Evolutionary conservation across 2,797 vertebrate species (phyloP).

Genomic region (Chaunax sp.): DNA sequence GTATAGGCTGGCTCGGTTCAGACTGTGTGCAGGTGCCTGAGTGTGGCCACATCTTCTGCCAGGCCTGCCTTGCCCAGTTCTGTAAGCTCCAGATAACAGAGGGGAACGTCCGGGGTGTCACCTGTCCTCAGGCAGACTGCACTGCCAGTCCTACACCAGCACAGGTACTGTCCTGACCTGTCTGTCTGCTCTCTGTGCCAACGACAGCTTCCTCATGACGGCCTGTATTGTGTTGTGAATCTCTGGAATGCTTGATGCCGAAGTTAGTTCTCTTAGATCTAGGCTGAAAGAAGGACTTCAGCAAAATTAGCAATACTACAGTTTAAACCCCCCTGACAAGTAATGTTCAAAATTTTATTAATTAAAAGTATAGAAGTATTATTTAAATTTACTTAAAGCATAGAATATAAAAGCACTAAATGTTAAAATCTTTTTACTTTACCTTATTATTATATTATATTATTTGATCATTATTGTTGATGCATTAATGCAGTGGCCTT

Average conservation of each 20-base stretch:
- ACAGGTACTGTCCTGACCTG: conserved; percentile 79
- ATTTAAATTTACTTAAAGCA: too few relatives aligned
- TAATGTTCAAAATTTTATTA: too few relatives aligned
- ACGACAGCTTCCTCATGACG: too few relatives aligned
- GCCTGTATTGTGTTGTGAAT: neutral
- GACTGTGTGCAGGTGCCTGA: conserved; percentile 84
- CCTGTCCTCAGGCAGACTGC: conserved; percentile 88
- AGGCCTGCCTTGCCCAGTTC: conserved; percentile 85
- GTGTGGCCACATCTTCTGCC: conserved; percentile 90
- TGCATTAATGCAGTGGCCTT: too few relatives aligned
- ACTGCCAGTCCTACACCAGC: conserved; percentile 85
- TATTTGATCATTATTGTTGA: too few relatives aligned
- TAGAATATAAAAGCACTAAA: too few relatives aligned
- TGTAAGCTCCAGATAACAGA: conserved; percentile 89
- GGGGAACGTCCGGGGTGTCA: conserved; percentile 86
- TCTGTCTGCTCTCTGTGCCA: neutral
- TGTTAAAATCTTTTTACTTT: too few relatives aligned
- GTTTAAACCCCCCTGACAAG: too few relatives aligned
- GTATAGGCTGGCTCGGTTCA: conserved; percentile 83
- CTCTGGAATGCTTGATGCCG: neutral
- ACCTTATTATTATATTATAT: too few relatives aligned
- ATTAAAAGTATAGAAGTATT: too few relatives aligned
- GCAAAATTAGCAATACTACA: too few relatives aligned
- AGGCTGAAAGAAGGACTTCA: neutral
- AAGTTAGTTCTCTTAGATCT: neutral